Base-by-base conservation (phyloP, 2,797 vertebrate genomes). In the Halcyon leucocephala region DNA sequence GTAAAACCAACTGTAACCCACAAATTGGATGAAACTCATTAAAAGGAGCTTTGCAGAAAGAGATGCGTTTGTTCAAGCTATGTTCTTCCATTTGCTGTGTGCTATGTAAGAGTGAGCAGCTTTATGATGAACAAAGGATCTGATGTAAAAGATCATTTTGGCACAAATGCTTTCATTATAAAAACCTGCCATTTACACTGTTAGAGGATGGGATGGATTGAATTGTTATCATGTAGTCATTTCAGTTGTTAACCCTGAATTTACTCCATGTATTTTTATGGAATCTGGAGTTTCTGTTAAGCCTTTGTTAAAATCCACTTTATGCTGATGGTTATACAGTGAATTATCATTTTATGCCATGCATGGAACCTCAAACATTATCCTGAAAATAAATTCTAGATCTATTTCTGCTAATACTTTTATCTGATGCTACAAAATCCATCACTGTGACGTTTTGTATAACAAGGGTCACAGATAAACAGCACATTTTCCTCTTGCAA, bases 351-450 rank as follows among this genome's bases (percentile, higher is more conserved):
- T 83, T 82, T 44, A 33, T 49, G 10, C 22, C 70, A 8, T 9
- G 7, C 0, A 2, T n/a, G 33, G 42, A 79, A 35, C 13, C 28
- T 71, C 77, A 86, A 60, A 22, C 26, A 25, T 66, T 74, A 33
- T 44, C 54, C 60, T 82, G 55, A 52, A 83, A 94, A 90, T 1
- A 93, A 35, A 58, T 52, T 66, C 49, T 33, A 67, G 39, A 73
- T 60, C 19, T 86, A 17, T 90, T 95, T 94, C 58, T 86, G n/a
- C 19, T 84, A 37, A 82, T 62, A 55, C 13, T 86, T 95, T 82
- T 64, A 79, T 70, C 73, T 35, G 22, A 62, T 67, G 29, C 35
- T 86, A 51, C 24, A 61, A 82, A 89, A 95, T 70, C 25, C 22
- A 41, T 82, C 66, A 61, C 25, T 7, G 8, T 60, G 60, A 35